These are phyloP conservation scores for Piaya cayana DNA, from an alignment of 2,113 vertebrate species.

Conservation along the genomic window DNA sequence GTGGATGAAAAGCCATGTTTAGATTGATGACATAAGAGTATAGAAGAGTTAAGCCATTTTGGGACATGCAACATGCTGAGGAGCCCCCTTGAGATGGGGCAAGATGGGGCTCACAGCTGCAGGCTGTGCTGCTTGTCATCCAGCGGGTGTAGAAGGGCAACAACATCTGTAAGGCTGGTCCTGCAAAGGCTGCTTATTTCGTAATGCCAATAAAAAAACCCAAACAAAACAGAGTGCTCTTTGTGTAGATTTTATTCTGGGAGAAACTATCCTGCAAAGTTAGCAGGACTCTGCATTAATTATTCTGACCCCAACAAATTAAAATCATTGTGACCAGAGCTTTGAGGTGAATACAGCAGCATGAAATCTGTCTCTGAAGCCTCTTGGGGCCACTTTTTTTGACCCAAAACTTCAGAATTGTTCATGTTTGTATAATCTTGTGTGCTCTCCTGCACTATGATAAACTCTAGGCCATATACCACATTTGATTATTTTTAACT, in stretches of 20 bases:
- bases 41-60: neutral
- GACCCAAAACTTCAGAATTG: neutral
- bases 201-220: neutral
- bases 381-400: neutral
- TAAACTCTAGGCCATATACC: neutral
- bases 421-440: neutral
- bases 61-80: fast-evolving
- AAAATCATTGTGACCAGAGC: neutral
- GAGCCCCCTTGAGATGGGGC: neutral
- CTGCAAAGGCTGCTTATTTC: neutral
- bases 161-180: neutral
- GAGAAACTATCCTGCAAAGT: neutral
- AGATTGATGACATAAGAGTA: neutral
- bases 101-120: neutral
- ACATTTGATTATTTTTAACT: neutral
- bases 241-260: neutral
- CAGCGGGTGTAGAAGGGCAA: neutral
- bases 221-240: neutral
- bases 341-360: neutral
- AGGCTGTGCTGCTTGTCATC: neutral
- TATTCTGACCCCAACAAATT: neutral
- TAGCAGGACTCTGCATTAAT: neutral
- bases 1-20: neutral
- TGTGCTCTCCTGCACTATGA: neutral
- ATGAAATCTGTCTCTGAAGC: neutral